phyloP scores from a whole-genome alignment of 2,113 vertebrate species.

The Catharus fuscescens region DNA sequence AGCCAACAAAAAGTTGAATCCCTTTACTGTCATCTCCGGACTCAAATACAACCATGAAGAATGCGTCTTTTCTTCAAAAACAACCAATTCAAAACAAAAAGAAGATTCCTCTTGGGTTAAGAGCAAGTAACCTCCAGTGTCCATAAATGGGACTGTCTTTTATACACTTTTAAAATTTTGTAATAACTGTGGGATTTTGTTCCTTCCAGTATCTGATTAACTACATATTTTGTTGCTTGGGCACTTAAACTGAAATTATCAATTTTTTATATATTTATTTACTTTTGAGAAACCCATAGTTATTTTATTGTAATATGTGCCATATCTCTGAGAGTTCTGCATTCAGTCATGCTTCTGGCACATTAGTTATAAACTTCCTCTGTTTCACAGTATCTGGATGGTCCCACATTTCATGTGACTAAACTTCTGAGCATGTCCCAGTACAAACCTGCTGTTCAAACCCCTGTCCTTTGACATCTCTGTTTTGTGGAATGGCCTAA shows the following conservation, averaged over 20 bases:
- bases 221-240: neutral
- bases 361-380: neutral
- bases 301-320: neutral
- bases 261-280: constrained; percentile 27
- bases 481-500: neutral
- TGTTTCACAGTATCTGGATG: neutral
- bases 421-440: neutral
- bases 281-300: neutral
- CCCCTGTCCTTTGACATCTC: neutral
- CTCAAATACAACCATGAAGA: neutral
- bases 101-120: neutral
- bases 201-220: neutral
- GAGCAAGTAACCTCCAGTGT: neutral
- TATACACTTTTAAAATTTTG: neutral
- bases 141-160: neutral
- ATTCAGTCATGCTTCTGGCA: neutral
- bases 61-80: neutral
- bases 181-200: constrained; percentile 21
- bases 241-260: constrained; percentile 1
- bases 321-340: neutral
- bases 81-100: neutral
- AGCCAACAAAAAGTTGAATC: neutral
- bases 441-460: neutral
- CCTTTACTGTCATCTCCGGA: neutral
- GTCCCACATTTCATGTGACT: neutral